Percentiles rank a stretch among this genome's conserved stretches.
These are phyloP conservation scores for Narcine bancroftii DNA, from an alignment of 2,113 vertebrate genomes.

Conservation along the genomic window DNA sequence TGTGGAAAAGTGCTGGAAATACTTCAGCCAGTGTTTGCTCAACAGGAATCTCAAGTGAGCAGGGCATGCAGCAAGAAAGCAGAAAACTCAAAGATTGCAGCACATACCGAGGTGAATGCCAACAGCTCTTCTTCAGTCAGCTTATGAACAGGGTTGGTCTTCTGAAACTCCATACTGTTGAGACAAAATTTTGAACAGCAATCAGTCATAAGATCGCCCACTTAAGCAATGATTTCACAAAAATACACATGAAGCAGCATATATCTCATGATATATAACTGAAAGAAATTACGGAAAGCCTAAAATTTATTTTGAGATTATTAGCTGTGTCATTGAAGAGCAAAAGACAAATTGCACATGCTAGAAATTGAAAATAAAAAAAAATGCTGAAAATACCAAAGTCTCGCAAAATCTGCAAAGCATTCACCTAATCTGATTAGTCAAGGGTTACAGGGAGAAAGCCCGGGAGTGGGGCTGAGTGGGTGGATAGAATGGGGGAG, in stretches of 20 bases:
- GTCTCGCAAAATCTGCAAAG: too few relatives aligned
- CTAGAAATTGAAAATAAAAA: too few relatives aligned
- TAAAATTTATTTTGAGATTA: too few relatives aligned
- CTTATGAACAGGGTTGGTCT: constrained; percentile 87
- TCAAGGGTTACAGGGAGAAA: too few relatives aligned
- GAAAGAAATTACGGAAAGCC: background rate
- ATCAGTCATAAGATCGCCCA: constrained; percentile 4
- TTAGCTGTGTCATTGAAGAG: too few relatives aligned
- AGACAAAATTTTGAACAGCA: constrained; percentile 39
- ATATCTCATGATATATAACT: background rate
- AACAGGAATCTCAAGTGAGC: background rate
- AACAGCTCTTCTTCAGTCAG: constrained; percentile 86
- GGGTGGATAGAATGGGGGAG: too few relatives aligned
- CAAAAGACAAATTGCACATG: too few relatives aligned
- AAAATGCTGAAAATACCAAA: too few relatives aligned
- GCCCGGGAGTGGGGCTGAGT: too few relatives aligned
- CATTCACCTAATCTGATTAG: too few relatives aligned
- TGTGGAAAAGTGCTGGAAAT: constrained; percentile 9
- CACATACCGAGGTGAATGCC: constrained; percentile 83
- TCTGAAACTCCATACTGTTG: constrained; percentile 80
- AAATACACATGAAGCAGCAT: background rate
- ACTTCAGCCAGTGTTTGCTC: background rate
- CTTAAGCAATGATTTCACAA: background rate
- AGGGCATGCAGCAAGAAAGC: constrained; percentile 22
- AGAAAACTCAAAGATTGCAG: constrained; percentile 34